Conservation (phyloP, 2,113 vertebrate species). For the Protobothrops mucrosquamatus region DNA sequence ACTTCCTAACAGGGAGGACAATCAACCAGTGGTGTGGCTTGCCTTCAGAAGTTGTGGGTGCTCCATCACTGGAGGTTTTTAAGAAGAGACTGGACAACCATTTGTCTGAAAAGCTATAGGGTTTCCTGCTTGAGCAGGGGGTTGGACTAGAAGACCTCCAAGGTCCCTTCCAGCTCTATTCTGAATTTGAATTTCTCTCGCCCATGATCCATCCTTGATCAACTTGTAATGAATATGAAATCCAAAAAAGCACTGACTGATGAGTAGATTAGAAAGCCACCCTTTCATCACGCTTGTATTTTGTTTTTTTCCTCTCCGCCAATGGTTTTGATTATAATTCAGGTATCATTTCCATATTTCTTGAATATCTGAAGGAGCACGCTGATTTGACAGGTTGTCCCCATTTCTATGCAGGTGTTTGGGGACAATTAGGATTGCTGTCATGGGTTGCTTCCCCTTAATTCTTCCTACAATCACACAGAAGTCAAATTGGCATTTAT, state of each 20-base stretch:
- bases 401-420: constrained; percentile 55
- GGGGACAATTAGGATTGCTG: constrained; percentile 40
- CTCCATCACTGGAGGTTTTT: too few relatives aligned
- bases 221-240: constrained; percentile 58
- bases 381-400: constrained; percentile 52
- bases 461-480: not conserved
- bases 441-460: not conserved
- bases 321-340: constrained; percentile 59
- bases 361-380: constrained; percentile 48
- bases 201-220: constrained; percentile 49
- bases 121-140: too few relatives aligned
- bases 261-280: constrained; percentile 53
- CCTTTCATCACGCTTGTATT: constrained; percentile 55
- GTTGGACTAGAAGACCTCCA: too few relatives aligned
- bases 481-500: not conserved
- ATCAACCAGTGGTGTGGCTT: too few relatives aligned
- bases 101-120: too few relatives aligned
- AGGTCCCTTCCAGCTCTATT: not conserved
- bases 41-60: too few relatives aligned
- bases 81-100: too few relatives aligned
- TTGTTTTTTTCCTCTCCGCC: constrained; percentile 17
- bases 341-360: constrained; percentile 59
- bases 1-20: too few relatives aligned
- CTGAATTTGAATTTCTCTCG: not conserved
- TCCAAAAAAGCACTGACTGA: constrained; percentile 55